A percentile compares a stretch with the other conserved stretches of the same genome.
Evolutionary conservation across 1,140 invertebrate species (phyloP).

Genomic region (Phocides pigmalion): DNA sequence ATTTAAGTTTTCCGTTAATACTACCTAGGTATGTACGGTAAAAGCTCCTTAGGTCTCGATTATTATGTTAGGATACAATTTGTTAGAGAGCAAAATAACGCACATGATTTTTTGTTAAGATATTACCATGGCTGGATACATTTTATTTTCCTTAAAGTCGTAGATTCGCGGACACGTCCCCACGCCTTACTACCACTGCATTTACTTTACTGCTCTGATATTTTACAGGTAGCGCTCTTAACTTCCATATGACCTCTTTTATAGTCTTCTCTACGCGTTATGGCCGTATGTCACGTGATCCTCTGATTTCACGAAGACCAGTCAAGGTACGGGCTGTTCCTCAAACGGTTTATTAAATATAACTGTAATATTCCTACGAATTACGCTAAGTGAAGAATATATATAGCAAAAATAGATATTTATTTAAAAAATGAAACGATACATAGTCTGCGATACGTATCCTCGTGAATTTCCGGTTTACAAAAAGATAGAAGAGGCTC

Average conservation of each 20-base stretch:
- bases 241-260: slow-evolving; percentile 80
- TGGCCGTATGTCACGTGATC: slow-evolving; percentile 75
- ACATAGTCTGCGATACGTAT: slow-evolving; percentile 40
- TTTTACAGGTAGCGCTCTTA: slow-evolving; percentile 81
- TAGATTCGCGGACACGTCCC: slow-evolving; percentile 61
- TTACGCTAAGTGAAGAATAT: no score
- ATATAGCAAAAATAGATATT: neutral
- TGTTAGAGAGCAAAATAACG: no score
- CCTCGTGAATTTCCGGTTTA: slow-evolving; percentile 67
- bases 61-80: no score
- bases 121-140: slow-evolving; percentile 22
- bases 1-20: no score
- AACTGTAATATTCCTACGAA: no score
- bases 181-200: slow-evolving; percentile 62
- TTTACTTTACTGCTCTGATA: slow-evolving; percentile 82
- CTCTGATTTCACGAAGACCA: slow-evolving; percentile 55
- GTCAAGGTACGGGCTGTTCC: neutral
- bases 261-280: slow-evolving; percentile 74
- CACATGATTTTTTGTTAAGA: neutral
- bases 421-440: slow-evolving; percentile 32
- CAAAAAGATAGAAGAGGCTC: slow-evolving; percentile 74
- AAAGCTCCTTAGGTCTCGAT: no score
- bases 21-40: no score
- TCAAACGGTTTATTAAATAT: slow-evolving; percentile 1
- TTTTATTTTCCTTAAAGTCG: slow-evolving; percentile 25